Evolutionary conservation across 2,888 invertebrate species (phyloP).

Genomic region (Bombyx huttoni): DNA sequence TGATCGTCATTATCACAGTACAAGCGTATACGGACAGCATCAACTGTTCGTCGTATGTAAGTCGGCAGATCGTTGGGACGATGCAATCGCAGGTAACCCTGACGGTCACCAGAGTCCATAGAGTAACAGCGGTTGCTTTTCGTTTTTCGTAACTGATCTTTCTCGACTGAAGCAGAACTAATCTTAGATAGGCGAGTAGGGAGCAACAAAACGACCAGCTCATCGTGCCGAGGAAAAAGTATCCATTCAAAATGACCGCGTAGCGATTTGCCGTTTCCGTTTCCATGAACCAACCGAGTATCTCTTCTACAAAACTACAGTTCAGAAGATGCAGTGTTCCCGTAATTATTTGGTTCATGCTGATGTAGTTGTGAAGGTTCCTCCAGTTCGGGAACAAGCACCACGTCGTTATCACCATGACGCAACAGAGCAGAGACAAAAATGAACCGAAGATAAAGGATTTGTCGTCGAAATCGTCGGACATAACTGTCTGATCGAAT

Average conservation of each 20-base stretch:
- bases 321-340: conserved; percentile 12
- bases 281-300: not conserved
- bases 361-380: conserved; percentile 17
- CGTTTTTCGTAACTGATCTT: conserved; percentile 11
- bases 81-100: conserved; percentile 1
- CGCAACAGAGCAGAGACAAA: not conserved
- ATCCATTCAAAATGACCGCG: not conserved
- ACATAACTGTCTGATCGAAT: not conserved
- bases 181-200: conserved; percentile 13
- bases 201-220: conserved; percentile 13
- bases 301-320: not conserved
- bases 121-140: conserved; percentile 9
- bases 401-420: conserved; percentile 10
- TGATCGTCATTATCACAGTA: conserved; percentile 8
- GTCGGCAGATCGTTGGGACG: not conserved
- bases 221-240: conserved; percentile 7
- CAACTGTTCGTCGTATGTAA: accelerated
- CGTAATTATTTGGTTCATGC: conserved; percentile 12
- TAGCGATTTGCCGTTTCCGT: not conserved
- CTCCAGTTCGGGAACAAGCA: conserved; percentile 17
- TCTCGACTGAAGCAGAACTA: conserved; percentile 10
- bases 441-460: not conserved
- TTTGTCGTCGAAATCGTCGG: not conserved
- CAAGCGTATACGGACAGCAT: not conserved
- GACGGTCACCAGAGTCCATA: conserved; percentile 1